Conservation (phyloP, 2,888 invertebrate species). For the Odontothrips loti region DNA sequence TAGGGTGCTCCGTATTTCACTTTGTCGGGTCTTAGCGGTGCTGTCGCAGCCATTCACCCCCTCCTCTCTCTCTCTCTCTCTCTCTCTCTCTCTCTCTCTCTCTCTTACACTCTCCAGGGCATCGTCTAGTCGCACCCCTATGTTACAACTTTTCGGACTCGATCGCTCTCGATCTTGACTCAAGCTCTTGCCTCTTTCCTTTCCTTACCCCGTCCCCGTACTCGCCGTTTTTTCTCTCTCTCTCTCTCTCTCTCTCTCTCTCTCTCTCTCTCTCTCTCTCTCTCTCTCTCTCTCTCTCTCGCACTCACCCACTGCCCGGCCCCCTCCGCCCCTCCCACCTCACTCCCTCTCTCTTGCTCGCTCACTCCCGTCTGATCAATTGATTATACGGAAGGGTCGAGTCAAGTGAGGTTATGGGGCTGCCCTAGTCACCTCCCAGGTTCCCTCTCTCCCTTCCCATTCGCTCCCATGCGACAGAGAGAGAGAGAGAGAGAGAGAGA, state of each 20-base stretch:
- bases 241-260: neutral
- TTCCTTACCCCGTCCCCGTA: neutral
- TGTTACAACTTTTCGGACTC: too few relatives aligned
- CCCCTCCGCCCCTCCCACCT: neutral
- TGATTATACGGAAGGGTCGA: neutral
- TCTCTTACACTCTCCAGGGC: neutral
- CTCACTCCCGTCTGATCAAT: neutral
- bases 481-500: too few relatives aligned
- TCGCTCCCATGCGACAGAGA: neutral
- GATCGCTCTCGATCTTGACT: too few relatives aligned
- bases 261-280: neutral
- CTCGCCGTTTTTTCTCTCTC: neutral
- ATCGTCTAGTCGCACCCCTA: neutral
- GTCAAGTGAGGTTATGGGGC: neutral
- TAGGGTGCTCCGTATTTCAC: neutral
- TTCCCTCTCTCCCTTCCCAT: neutral
- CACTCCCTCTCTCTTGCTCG: neutral
- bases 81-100: conserved; percentile 1
- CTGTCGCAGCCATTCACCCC: neutral
- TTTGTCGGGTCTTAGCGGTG: neutral
- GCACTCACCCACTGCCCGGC: neutral
- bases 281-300: conserved; percentile 16
- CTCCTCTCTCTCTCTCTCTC: neutral
- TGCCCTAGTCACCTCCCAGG: neutral
- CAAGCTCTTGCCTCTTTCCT: neutral